Evolutionary conservation across 2,888 invertebrate genomes (phyloP), one percentile per base, ranked within the genome.

Genomic region (Perizoma affinitatum): DNA sequence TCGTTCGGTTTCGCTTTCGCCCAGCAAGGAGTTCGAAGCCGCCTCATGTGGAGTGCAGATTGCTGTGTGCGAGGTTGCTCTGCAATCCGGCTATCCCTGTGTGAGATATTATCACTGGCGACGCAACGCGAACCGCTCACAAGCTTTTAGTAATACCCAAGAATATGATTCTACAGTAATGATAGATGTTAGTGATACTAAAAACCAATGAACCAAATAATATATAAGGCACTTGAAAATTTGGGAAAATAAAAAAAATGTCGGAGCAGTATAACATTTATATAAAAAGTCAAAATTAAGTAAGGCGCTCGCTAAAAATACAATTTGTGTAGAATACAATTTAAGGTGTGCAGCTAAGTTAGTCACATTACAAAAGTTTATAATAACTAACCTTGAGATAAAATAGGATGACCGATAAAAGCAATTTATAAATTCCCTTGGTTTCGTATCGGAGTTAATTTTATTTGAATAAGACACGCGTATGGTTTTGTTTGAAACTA

Each of bases 1-100:
- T 93, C 93, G 88, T 93, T 93, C 87, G 93, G 93, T 93, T 93
- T 94, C 90, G 92, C 95, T 95, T 93, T 94, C 91, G 96, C 95
- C 96, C 96, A 96, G 90, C 96, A 95, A 82, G 96, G 96, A 83
- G 96, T 95, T 91, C 96, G 95, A 87, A 96, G 95, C 79, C 95
- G 95, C 88, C 96, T 94, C 92, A 94, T 94, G 93, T 94, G 95
- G 70, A 94, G 93, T 73, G 95, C 93, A 52, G 86, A 75, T 68
- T 86, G 86, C 84, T 87, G 86, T 75, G 82, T 79, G 4, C 87
- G 84, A 69, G 87, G 88, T 84, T 85, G 90, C 87, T 87, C 90
- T 47, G 76, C 82, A 60, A 68, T 83, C 80, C 91, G 82, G 86
- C 91, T 92, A 90, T 92, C 93, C 93, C 93, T 93, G 93, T 92